Evolutionary conservation across 2,888 invertebrate genomes (phyloP).

Genomic region (Isoperla grammatica): DNA sequence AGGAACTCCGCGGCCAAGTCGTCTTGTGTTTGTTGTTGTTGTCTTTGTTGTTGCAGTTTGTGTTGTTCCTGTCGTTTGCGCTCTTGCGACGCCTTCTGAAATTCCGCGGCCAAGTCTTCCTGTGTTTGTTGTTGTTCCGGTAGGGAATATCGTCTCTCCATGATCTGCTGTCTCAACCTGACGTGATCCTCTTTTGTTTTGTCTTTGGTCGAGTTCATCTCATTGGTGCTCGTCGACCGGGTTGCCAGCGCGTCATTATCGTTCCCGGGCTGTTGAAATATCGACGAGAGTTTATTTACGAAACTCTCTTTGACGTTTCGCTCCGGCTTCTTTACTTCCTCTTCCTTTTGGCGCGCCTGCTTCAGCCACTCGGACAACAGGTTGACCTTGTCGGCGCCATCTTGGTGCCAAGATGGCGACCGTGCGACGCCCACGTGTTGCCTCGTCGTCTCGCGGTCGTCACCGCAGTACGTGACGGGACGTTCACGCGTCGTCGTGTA

Average conservation of each 20-base stretch:
- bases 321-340: constrained; percentile 3
- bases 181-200: neutral
- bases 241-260: neutral
- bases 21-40: too few relatives aligned
- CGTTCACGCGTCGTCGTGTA: neutral
- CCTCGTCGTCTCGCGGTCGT: too few relatives aligned
- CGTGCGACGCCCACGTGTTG: neutral
- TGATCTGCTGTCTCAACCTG: too few relatives aligned
- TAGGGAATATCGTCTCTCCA: too few relatives aligned
- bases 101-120: too few relatives aligned
- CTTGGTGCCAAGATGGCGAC: constrained; percentile 8
- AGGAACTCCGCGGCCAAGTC: too few relatives aligned
- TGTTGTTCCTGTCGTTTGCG: too few relatives aligned
- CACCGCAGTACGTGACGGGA: too few relatives aligned
- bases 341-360: constrained; percentile 38
- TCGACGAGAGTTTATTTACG: constrained; percentile 13
- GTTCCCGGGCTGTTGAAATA: too few relatives aligned
- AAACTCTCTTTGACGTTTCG: constrained; percentile 10
- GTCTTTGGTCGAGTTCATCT: neutral
- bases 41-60: too few relatives aligned
- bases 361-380: constrained; percentile 49
- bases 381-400: constrained; percentile 38
- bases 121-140: too few relatives aligned
- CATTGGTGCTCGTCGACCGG: neutral
- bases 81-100: too few relatives aligned